Conservation (phyloP, 2,888 invertebrate genomes). For the Ormia ochracea region DNA sequence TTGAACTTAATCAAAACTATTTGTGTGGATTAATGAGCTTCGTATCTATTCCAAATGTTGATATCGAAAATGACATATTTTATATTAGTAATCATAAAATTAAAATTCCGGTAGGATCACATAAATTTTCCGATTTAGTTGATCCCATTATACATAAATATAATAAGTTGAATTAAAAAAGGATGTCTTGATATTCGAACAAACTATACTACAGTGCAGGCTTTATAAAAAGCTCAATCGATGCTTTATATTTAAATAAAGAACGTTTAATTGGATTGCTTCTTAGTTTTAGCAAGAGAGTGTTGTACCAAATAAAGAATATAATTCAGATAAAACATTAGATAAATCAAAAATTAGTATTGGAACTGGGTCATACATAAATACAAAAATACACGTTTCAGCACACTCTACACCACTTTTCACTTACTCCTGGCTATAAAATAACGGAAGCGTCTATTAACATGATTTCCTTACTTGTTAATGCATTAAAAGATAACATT, state of each 20-base stretch:
- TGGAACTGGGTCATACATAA: too few species aligned
- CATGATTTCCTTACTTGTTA: constrained; percentile 71
- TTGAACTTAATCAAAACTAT: background rate
- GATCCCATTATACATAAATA: constrained; percentile 18
- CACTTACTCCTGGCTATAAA: too few species aligned
- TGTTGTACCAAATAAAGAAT: background rate
- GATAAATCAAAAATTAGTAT: constrained; percentile 68
- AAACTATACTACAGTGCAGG: too few species aligned
- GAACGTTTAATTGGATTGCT: background rate
- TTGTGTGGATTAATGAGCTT: too few species aligned
- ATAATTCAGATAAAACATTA: constrained; percentile 67
- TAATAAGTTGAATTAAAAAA: constrained; percentile 21
- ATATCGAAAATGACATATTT: constrained; percentile 35
- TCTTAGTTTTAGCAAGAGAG: background rate
- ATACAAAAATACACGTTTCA: too few species aligned
- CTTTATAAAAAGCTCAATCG: constrained; percentile 56
- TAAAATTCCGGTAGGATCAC: constrained; percentile 29
- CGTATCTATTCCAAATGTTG: constrained; percentile 53
- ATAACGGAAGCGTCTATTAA: constrained; percentile 69
- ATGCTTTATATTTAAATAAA: constrained; percentile 55
- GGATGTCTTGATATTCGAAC: background rate
- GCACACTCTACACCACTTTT: too few species aligned
- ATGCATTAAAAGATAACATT: constrained; percentile 65
- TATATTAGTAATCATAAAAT: constrained; percentile 26
- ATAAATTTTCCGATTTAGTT: constrained; percentile 40